A percentile compares a stretch with the other conserved stretches of the same genome.
Conservation (phyloP, 2,113 vertebrate species). For the Morone chrysops region DNA sequence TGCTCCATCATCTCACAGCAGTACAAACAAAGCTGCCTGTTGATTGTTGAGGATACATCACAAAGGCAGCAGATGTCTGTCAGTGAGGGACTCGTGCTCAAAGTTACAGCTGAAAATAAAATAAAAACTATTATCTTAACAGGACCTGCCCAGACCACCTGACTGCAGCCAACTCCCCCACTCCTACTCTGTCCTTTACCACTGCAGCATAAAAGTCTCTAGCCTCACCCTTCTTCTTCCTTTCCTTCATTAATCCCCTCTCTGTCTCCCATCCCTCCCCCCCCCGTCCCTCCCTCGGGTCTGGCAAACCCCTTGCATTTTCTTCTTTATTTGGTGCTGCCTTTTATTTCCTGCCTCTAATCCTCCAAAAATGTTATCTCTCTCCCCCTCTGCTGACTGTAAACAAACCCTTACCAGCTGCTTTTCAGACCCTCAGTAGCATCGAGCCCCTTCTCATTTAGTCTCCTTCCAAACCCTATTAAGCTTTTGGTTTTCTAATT, state of each 20-base stretch:
- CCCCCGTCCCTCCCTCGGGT: slow-evolving; percentile 32
- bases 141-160: background rate
- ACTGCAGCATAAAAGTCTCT: slow-evolving; percentile 16
- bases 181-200: slow-evolving; percentile 11
- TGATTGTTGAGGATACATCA: background rate
- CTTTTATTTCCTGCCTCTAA: slow-evolving; percentile 77
- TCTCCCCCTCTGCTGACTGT: slow-evolving; percentile 58
- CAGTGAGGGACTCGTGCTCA: slow-evolving; percentile 6
- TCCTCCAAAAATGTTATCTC: slow-evolving; percentile 79
- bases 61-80: slow-evolving; percentile 6
- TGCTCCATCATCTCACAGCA: background rate
- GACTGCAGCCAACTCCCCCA: background rate
- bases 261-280: slow-evolving; percentile 41
- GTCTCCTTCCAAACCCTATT: background rate
- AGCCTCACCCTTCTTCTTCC: slow-evolving; percentile 44
- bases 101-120: slow-evolving; percentile 8
- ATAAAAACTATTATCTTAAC: slow-evolving; percentile 13
- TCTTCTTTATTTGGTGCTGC: slow-evolving; percentile 82
- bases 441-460: background rate
- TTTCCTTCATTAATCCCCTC: slow-evolving; percentile 44
- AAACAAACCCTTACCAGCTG: slow-evolving; percentile 70
- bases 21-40: background rate
- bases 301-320: slow-evolving; percentile 60
- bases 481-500: slow-evolving; percentile 29
- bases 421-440: slow-evolving; percentile 37